phyloP scores from a whole-genome alignment of 2,797 vertebrate species.

The Coendou prehensilis region DNA sequence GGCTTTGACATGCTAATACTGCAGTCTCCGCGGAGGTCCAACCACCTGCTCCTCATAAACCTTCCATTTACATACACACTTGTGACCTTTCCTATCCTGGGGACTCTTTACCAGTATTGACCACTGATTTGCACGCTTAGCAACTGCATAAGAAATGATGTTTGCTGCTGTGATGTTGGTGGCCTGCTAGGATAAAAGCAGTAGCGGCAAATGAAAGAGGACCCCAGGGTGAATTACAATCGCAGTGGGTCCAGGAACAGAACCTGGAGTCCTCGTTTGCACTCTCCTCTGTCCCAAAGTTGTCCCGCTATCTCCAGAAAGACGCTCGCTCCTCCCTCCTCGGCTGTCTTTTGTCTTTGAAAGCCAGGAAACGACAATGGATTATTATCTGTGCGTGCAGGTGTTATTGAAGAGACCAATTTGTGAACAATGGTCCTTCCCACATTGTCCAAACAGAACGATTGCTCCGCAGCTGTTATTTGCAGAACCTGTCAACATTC shows the following conservation, averaged over 20 bases:
- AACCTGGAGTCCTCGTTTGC: slow-evolving; percentile 77
- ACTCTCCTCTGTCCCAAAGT: slow-evolving; percentile 28
- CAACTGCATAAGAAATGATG: slow-evolving; percentile 58
- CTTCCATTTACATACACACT: slow-evolving; percentile 36
- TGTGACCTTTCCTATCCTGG: slow-evolving; percentile 61
- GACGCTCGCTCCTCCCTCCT: slow-evolving; percentile 68
- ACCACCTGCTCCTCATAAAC: slow-evolving; percentile 73
- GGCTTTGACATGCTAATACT: slow-evolving; percentile 75
- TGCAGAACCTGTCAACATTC: slow-evolving; percentile 80
- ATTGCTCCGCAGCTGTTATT: slow-evolving; percentile 84
- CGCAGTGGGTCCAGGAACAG: neutral
- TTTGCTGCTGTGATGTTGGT: neutral
- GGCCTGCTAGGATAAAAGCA: slow-evolving; percentile 40
- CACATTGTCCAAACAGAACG: slow-evolving; percentile 84
- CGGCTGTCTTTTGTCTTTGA: slow-evolving; percentile 81
- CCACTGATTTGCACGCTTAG: slow-evolving; percentile 63
- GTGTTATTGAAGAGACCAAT: slow-evolving; percentile 84
- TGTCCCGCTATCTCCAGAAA: slow-evolving; percentile 57
- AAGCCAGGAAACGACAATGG: slow-evolving; percentile 74
- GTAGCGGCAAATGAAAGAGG: neutral
- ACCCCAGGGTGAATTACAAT: neutral
- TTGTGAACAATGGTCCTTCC: slow-evolving; percentile 85
- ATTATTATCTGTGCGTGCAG: slow-evolving; percentile 83
- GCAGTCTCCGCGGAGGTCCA: neutral
- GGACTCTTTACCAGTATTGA: slow-evolving; percentile 58